These are phyloP conservation scores for Trichogramma evanescens DNA, from an alignment of 2,888 invertebrate genomes.

Conservation along the genomic window DNA sequence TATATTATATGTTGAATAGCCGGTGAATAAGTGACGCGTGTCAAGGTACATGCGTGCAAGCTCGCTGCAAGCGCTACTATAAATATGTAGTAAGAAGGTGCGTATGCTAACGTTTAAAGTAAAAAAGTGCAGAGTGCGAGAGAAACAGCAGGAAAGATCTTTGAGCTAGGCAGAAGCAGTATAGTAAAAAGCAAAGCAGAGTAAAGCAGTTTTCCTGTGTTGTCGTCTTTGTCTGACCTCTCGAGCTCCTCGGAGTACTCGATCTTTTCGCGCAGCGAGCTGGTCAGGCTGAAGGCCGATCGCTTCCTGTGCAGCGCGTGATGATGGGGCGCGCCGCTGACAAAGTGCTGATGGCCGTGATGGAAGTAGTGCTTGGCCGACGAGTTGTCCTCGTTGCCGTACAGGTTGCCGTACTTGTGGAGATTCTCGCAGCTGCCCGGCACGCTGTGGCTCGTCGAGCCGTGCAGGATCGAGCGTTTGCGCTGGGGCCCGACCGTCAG, in stretches of 20 bases:
- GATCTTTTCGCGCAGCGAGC: constrained; percentile 44
- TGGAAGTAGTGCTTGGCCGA: background rate
- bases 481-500: constrained; percentile 31
- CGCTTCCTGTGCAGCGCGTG: constrained; percentile 37
- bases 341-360: background rate
- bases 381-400: constrained; percentile 28
- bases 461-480: constrained; percentile 41
- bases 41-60: too few species aligned
- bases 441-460: constrained; percentile 29
- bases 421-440: constrained; percentile 41
- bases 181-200: too few species aligned
- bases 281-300: constrained; percentile 42
- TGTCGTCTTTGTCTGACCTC: constrained; percentile 25
- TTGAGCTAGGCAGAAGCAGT: too few species aligned
- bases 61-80: too few species aligned
- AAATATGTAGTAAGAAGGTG: too few species aligned
- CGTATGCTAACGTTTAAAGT: too few species aligned
- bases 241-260: constrained; percentile 44
- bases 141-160: too few species aligned
- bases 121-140: too few species aligned
- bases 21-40: too few species aligned
- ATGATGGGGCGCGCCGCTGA: too few species aligned
- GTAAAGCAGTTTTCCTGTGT: too few species aligned
- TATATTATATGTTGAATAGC: too few species aligned
- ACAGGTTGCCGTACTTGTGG: constrained; percentile 36